Percentiles rank a stretch among this genome's conserved stretches.
Conservation (phyloP, 2,888 invertebrate genomes). For the Coelogynopora nodosa region DNA sequence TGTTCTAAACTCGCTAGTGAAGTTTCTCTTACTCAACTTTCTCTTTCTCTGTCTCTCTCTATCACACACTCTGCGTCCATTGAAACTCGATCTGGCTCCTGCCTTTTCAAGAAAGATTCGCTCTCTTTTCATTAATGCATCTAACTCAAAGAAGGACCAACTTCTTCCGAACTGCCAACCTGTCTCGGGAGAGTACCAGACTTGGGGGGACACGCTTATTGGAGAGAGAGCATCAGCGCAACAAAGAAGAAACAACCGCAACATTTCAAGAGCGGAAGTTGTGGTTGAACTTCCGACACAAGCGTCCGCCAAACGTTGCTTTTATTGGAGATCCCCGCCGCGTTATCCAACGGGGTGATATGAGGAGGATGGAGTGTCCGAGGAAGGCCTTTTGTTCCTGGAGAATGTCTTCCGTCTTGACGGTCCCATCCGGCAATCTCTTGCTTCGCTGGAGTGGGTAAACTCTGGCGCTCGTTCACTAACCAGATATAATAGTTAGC, state of each 20-base stretch:
- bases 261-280: neutral
- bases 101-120: neutral
- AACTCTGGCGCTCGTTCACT: no score
- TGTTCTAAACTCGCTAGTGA: no score
- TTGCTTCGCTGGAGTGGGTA: neutral
- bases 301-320: neutral
- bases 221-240: neutral
- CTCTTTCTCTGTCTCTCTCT: neutral
- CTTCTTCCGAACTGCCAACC: neutral
- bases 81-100: neutral
- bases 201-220: no score
- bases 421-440: neutral
- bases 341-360: no score
- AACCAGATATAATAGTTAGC: no score
- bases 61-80: neutral
- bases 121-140: neutral
- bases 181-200: neutral
- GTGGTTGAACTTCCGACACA: neutral
- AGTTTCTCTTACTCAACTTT: no score
- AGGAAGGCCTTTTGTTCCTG: neutral
- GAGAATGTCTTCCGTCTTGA: neutral
- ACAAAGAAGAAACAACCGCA: neutral
- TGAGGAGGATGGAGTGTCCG: neutral
- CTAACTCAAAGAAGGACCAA: neutral
- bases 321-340: no score